Conservation (phyloP, 1,140 invertebrate species). For the Matsumurasca onukii region DNA sequence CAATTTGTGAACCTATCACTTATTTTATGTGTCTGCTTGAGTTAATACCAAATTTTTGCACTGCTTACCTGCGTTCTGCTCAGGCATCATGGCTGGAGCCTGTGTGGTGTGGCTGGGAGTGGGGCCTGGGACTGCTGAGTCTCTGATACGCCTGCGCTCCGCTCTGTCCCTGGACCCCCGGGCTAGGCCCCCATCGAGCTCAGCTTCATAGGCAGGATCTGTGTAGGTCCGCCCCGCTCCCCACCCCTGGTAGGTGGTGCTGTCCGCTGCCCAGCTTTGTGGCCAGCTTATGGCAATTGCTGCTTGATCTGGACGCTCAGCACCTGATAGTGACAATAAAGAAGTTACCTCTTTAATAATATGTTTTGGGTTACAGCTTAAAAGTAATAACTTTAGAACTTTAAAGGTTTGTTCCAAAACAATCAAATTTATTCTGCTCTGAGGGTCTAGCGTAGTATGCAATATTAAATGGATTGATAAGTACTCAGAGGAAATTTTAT, state of each 20-base stretch:
- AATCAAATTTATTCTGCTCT: no score
- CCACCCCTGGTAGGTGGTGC: constrained; percentile 28
- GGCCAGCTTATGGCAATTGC: constrained; percentile 80
- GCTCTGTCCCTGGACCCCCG: constrained; percentile 43
- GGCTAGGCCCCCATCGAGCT: constrained; percentile 48
- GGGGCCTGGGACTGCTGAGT: constrained; percentile 42
- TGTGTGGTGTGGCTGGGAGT: constrained; percentile 53
- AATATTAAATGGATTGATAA: no score
- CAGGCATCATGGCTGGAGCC: constrained; percentile 69
- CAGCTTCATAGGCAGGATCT: constrained; percentile 56
- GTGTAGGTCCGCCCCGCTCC: constrained; percentile 39
- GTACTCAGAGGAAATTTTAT: no score
- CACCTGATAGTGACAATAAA: constrained; percentile 39
- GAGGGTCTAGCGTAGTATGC: no score
- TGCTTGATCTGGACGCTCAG: constrained; percentile 66
- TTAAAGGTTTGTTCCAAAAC: no score
- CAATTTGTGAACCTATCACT: no score
- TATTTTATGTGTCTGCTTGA: no score
- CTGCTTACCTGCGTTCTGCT: constrained; percentile 52
- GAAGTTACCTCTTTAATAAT: no score
- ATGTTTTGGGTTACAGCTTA: no score
- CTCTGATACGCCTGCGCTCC: constrained; percentile 49
- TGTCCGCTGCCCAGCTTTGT: constrained; percentile 52
- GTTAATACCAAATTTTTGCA: no score
- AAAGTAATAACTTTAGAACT: no score